These are phyloP conservation scores for Meloe dianella DNA, from an alignment of 2,888 invertebrate genomes.

Conservation along the genomic window DNA sequence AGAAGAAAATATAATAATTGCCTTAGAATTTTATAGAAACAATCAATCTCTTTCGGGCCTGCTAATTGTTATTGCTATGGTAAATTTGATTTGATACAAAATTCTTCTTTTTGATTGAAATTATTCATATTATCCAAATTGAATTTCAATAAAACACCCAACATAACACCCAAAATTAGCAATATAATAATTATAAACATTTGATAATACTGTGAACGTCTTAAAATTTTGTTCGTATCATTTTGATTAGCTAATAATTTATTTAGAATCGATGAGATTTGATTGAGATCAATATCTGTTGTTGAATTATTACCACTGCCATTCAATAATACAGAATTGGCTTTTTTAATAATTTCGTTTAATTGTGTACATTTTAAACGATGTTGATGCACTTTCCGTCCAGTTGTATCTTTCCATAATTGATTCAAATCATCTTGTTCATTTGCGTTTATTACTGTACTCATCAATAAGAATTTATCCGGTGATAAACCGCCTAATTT, in stretches of 20 bases:
- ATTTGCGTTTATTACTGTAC: constrained; percentile 68
- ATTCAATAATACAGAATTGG: constrained; percentile 35
- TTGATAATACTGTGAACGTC: constrained; percentile 61
- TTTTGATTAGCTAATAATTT: constrained; percentile 59
- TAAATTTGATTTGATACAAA: constrained; percentile 36
- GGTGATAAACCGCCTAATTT: constrained; percentile 71
- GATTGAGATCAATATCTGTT: constrained; percentile 42
- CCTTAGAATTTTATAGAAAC: constrained; percentile 42
- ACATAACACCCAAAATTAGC: constrained; percentile 46
- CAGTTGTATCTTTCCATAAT: constrained; percentile 70
- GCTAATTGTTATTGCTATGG: constrained; percentile 53
- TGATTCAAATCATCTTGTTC: constrained; percentile 71
- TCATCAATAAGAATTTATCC: constrained; percentile 90
- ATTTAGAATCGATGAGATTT: constrained; percentile 48
- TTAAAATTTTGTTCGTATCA: constrained; percentile 61
- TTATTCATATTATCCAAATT: constrained; percentile 20
- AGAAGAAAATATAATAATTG: constrained; percentile 46
- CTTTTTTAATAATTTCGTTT: constrained; percentile 50
- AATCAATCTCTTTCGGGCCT: constrained; percentile 42
- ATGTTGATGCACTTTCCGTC: constrained; percentile 68
- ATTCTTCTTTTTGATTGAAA: constrained; percentile 22
- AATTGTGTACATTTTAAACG: constrained; percentile 72
- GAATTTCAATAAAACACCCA: constrained; percentile 33
- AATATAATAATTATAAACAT: constrained; percentile 62
- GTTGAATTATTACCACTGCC: constrained; percentile 6